Evolutionary conservation across 2,113 vertebrate species (phyloP), one percentile per base, ranked within the genome.

Genomic region (Progne subis): DNA sequence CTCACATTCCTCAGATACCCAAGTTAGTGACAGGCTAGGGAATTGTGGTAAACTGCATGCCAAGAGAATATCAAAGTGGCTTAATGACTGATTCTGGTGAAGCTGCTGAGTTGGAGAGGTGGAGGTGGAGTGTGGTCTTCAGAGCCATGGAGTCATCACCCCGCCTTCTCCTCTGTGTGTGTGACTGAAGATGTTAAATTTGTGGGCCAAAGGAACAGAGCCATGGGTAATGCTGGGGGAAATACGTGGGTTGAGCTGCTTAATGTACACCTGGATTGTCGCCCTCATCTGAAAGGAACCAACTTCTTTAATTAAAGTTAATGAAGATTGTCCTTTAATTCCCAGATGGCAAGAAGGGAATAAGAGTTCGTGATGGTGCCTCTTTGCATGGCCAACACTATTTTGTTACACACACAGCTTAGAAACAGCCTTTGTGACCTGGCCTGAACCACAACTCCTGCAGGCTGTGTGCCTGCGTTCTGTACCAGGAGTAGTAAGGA

Each of bases 301-400:
- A 64, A 31, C 0, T 2, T 88, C 79, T 96, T 91, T 93, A 95
- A 96, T 95, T 95, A 95, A 88, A 92, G 82, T 77, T 94, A 78
- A 74, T 93, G 68, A 88, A 88, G 79, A 60, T 44, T 71, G 39
- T 86, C 39, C 78, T 78, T 78, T 88, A 86, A 88, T 88, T 92
- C 65, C 41, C 52, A 83, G 39, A 26, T 37, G 69, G 82, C 24
- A 37, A 53, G 83, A 81, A 75, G 29, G 34, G 56, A 77, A 63
- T 63, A 31, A 18, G 70, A 65, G 49, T 52, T 82, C 26, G 8
- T 65, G 63, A 11, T 44, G 15, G 37, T 72, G 63, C 39, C 25
- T 49, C 55, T 85, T 76, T 64, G 37, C 20, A 4, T 28, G 79
- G 60, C 60, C 71, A 43, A 70, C 3, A 1, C 60, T 56, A 8